Conservation (phyloP, 2,888 invertebrate genomes). For the Hermaeophaga mercurialis region DNA sequence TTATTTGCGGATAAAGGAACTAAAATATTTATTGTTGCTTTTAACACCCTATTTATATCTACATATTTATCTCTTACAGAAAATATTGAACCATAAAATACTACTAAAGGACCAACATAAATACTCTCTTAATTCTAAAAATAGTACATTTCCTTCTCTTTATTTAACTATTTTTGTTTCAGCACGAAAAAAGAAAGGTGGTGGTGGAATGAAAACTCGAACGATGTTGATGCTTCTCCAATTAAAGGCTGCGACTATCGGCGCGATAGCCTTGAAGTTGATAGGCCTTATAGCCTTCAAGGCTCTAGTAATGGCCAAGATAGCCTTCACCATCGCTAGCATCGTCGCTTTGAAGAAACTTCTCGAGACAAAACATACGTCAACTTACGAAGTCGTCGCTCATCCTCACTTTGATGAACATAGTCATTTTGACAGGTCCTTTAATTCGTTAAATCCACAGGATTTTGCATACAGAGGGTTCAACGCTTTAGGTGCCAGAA, state of each 20-base stretch:
- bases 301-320: slow-evolving; percentile 82
- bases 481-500: slow-evolving; percentile 30
- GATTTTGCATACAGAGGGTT: slow-evolving; percentile 73
- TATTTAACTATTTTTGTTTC: slow-evolving; percentile 6
- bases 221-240: slow-evolving; percentile 78
- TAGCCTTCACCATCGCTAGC: slow-evolving; percentile 77
- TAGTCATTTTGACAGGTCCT: slow-evolving; percentile 68
- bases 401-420: slow-evolving; percentile 63
- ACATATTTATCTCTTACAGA: too few species aligned
- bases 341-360: slow-evolving; percentile 77
- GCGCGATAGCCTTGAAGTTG: slow-evolving; percentile 76
- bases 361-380: slow-evolving; percentile 70
- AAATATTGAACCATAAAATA: too few species aligned
- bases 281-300: slow-evolving; percentile 83
- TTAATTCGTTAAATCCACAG: slow-evolving; percentile 53
- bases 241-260: slow-evolving; percentile 77
- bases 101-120: too few species aligned
- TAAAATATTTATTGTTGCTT: too few species aligned
- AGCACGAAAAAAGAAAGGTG: slow-evolving; percentile 59
- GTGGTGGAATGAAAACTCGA: slow-evolving; percentile 66
- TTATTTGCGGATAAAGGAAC: too few species aligned
- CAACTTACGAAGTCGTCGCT: slow-evolving; percentile 76
- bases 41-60: too few species aligned
- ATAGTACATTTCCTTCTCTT: too few species aligned
- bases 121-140: too few species aligned